Conservation (phyloP, 2,797 vertebrate genomes). For the Microctenopoma stevenorrisi region DNA sequence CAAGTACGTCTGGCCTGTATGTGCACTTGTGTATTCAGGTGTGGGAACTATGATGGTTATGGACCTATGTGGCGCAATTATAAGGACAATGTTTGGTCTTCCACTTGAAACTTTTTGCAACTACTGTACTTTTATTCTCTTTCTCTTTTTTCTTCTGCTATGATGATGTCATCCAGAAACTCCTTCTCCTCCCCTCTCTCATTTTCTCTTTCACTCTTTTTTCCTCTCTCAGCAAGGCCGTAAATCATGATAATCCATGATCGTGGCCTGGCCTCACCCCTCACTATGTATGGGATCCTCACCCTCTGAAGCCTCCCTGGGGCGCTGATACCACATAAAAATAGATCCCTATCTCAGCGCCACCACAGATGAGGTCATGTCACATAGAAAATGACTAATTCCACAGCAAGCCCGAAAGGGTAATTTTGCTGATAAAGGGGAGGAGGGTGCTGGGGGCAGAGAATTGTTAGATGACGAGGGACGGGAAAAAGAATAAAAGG, state of each 20-base stretch:
- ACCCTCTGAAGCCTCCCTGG: constrained; percentile 72
- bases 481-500: constrained; percentile 52
- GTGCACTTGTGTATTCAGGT: not conserved
- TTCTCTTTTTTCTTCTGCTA: constrained; percentile 39
- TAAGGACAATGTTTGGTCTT: constrained; percentile 31
- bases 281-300: constrained; percentile 79
- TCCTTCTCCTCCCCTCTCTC: constrained; percentile 47
- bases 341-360: constrained; percentile 81
- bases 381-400: constrained; percentile 83
- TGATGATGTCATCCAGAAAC: constrained; percentile 79
- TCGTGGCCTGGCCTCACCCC: constrained; percentile 79
- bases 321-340: constrained; percentile 80
- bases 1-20: constrained; percentile 12
- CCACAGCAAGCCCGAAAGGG: constrained; percentile 71
- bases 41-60: constrained; percentile 12
- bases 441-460: constrained; percentile 59
- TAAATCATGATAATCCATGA: constrained; percentile 83
- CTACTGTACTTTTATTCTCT: constrained; percentile 54
- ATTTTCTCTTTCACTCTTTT: constrained; percentile 26
- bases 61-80: constrained; percentile 23
- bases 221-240: constrained; percentile 60
- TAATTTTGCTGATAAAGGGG: constrained; percentile 81
- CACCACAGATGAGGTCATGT: constrained; percentile 79
- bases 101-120: constrained; percentile 52
- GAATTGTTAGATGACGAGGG: constrained; percentile 62